A percentile compares a stretch with the other conserved stretches of the same genome.
Conservation (phyloP, 2,888 invertebrate species). For the Agonum fuliginosum region DNA sequence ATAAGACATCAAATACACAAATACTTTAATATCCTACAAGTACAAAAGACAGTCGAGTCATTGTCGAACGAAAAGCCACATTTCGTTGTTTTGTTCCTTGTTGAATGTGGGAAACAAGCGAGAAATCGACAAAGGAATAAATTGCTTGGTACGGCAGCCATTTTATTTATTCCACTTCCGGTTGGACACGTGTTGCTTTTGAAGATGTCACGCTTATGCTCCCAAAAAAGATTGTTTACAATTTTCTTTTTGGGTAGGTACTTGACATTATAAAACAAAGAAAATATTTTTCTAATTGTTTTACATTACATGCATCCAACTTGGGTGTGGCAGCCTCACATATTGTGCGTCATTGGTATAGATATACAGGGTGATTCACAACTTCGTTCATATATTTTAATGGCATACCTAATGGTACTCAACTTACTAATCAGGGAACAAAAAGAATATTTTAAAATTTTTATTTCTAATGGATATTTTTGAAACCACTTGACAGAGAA, state of each 20-base stretch:
- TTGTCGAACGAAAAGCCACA: constrained; percentile 10
- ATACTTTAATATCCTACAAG: background rate
- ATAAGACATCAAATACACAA: constrained; percentile 29
- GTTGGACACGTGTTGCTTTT: background rate
- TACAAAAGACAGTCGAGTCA: constrained; percentile 5
- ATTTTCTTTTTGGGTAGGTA: background rate
- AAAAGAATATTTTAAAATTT: too few species aligned
- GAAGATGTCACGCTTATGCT: background rate
- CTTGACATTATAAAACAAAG: constrained; percentile 15
- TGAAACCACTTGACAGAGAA: too few species aligned
- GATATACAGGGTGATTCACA: too few species aligned
- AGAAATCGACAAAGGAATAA: constrained; percentile 25
- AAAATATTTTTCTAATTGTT: too few species aligned
- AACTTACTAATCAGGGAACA: too few species aligned
- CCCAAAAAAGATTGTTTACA: background rate
- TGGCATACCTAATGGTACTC: too few species aligned
- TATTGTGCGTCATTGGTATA: too few species aligned
- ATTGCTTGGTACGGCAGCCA: background rate
- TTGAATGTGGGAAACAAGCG: constrained; percentile 39
- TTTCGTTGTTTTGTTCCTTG: background rate
- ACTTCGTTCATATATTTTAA: too few species aligned
- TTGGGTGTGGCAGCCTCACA: too few species aligned
- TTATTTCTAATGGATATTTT: too few species aligned
- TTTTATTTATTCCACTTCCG: constrained; percentile 20
- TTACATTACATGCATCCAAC: too few species aligned